Percentiles rank a stretch among this genome's conserved stretches.
Evolutionary conservation across 1,140 invertebrate species (phyloP).

Genomic region (Drosophila sechellia): DNA sequence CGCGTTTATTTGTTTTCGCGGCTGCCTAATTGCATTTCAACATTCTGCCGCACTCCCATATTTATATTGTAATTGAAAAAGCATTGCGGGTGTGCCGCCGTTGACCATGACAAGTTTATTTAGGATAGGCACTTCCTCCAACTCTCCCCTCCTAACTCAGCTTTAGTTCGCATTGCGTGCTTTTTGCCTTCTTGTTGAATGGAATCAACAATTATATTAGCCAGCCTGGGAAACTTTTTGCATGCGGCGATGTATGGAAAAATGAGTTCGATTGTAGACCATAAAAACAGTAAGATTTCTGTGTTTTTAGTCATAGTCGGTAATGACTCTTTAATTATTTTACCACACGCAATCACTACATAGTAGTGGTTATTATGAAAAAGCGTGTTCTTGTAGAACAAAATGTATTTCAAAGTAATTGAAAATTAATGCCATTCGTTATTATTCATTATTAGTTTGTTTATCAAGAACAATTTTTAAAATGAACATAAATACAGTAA

Average conservation of each 20-base stretch:
- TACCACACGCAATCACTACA: not conserved
- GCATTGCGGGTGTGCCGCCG: conserved; percentile 7
- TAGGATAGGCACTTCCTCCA: conserved; percentile 35
- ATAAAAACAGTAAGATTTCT: conserved; percentile 16
- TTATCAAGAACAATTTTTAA: too few species aligned
- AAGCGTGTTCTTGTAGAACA: not conserved
- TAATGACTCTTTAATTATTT: conserved; percentile 36
- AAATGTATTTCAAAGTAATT: too few species aligned
- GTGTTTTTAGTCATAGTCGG: conserved; percentile 15
- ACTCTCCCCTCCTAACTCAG: not conserved
- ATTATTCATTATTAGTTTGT: too few species aligned
- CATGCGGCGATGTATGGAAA: conserved; percentile 19
- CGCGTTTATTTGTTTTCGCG: conserved; percentile 62
- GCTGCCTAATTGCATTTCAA: conserved; percentile 71
- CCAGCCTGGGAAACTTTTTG: conserved; percentile 40
- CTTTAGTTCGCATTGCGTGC: conserved; percentile 1
- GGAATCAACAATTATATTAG: conserved; percentile 25
- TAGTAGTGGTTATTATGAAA: not conserved
- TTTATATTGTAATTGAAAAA: conserved; percentile 51
- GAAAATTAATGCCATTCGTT: too few species aligned
- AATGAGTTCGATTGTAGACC: conserved; percentile 27
- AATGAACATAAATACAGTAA: too few species aligned
- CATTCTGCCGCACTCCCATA: conserved; percentile 37
- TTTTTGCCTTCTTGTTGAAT: conserved; percentile 10
- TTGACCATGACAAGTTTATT: conserved; percentile 41